Percentiles rank a stretch among this genome's conserved stretches.
Evolutionary conservation across 2,113 vertebrate species (phyloP).

Genomic region (Ranitomeya variabilis): DNA sequence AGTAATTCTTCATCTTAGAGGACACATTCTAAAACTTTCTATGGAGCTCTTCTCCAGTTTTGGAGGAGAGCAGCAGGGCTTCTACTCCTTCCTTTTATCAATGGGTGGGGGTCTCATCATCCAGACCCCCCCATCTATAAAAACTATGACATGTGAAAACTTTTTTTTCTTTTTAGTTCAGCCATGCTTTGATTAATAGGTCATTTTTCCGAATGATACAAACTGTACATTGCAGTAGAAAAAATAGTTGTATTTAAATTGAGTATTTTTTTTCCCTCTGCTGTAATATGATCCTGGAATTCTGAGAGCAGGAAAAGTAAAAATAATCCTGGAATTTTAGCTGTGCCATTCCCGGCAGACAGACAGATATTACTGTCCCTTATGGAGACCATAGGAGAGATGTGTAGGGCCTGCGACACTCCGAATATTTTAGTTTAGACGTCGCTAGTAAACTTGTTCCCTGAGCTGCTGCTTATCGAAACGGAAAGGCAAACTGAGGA

Average conservation of each 20-base stretch:
- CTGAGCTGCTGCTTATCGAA: neutral
- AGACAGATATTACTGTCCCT: neutral
- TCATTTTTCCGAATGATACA: too few species aligned
- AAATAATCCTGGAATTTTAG: constrained; percentile 4
- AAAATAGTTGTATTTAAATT: neutral
- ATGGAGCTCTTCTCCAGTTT: too few species aligned
- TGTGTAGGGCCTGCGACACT: neutral
- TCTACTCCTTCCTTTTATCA: too few species aligned
- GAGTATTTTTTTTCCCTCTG: neutral
- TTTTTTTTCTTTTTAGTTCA: too few species aligned
- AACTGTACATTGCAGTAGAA: neutral
- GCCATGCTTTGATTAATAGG: too few species aligned
- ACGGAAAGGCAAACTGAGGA: neutral
- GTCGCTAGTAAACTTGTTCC: neutral
- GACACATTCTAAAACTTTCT: too few species aligned
- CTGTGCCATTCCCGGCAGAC: neutral
- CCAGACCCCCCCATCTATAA: too few species aligned
- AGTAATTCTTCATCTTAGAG: too few species aligned
- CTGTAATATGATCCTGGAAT: constrained; percentile 11
- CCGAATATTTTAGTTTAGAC: too few species aligned
- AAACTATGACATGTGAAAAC: too few species aligned
- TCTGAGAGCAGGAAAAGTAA: neutral
- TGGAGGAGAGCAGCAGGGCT: too few species aligned
- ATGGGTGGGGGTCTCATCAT: too few species aligned
- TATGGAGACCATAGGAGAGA: neutral